Evolutionary conservation across 2,888 invertebrate genomes (phyloP).

Genomic region (Brachypterus glaber): DNA sequence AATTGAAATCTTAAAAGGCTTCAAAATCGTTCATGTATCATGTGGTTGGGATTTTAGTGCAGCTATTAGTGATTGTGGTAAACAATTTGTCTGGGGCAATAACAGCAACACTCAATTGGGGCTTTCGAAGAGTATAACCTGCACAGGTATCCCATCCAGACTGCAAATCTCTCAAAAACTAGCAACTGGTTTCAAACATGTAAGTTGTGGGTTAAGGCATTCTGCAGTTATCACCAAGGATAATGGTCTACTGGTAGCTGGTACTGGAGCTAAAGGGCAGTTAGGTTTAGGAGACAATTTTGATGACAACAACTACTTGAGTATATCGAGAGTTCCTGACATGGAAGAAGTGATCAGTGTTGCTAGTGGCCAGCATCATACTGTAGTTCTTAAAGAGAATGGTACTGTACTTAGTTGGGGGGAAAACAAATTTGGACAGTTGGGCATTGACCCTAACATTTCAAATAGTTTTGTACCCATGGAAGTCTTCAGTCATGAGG

Average conservation of each 20-base stretch:
- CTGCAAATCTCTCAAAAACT: slow-evolving; percentile 39
- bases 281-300: slow-evolving; percentile 48
- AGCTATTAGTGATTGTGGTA: slow-evolving; percentile 58
- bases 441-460: slow-evolving; percentile 50
- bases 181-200: slow-evolving; percentile 45
- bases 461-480: slow-evolving; percentile 46
- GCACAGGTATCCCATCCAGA: slow-evolving; percentile 38
- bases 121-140: slow-evolving; percentile 41
- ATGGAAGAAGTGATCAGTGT: slow-evolving; percentile 51
- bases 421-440: slow-evolving; percentile 74
- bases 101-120: slow-evolving; percentile 72
- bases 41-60: slow-evolving; percentile 81
- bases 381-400: slow-evolving; percentile 47
- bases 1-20: slow-evolving; percentile 48
- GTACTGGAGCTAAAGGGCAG: slow-evolving; percentile 59
- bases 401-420: slow-evolving; percentile 68
- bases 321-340: slow-evolving; percentile 46
- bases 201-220: slow-evolving; percentile 63
- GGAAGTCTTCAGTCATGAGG: slow-evolving; percentile 48
- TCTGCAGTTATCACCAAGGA: slow-evolving; percentile 54
- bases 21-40: slow-evolving; percentile 51
- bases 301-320: slow-evolving; percentile 39
- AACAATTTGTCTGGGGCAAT: slow-evolving; percentile 74
- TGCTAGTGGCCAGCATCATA: slow-evolving; percentile 75
- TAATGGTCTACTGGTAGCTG: slow-evolving; percentile 53